Conservation (phyloP, 2,113 vertebrate species). For the Lichenostomus cassidix region DNA sequence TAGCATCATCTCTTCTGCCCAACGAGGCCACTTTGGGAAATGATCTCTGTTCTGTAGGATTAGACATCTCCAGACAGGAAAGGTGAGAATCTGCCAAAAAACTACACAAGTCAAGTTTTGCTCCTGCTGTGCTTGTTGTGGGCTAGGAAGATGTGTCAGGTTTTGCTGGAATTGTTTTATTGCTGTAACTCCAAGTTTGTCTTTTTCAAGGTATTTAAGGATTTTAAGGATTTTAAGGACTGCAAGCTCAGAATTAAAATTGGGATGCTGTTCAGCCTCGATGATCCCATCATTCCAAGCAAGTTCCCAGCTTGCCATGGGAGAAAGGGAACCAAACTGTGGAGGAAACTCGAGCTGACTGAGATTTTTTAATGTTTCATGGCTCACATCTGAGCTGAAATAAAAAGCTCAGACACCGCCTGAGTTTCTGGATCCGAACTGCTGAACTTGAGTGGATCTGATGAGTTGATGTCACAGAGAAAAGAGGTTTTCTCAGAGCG, state of each 20-base stretch:
- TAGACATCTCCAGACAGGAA: neutral
- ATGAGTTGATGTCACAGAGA: neutral
- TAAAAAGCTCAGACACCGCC: neutral
- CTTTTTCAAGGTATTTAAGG: too few relatives aligned
- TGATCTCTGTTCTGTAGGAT: neutral
- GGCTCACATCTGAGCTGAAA: neutral
- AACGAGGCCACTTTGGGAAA: neutral
- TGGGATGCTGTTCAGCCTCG: neutral
- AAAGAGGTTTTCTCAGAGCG: neutral
- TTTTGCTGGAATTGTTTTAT: neutral
- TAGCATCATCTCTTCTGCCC: neutral
- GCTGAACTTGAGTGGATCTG: neutral
- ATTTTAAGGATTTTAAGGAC: neutral
- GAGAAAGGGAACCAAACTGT: neutral
- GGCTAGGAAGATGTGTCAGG: too few relatives aligned
- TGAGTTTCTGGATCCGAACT: neutral
- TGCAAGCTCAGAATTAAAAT: neutral
- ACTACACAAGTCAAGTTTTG: neutral
- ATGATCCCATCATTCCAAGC: too few relatives aligned
- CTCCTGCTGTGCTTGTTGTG: neutral
- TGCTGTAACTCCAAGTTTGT: neutral
- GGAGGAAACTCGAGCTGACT: neutral
- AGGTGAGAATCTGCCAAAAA: neutral
- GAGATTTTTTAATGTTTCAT: neutral
- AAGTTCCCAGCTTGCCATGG: neutral